Evolutionary conservation across 2,888 invertebrate species (phyloP).

Genomic region (Plebejus melissa): DNA sequence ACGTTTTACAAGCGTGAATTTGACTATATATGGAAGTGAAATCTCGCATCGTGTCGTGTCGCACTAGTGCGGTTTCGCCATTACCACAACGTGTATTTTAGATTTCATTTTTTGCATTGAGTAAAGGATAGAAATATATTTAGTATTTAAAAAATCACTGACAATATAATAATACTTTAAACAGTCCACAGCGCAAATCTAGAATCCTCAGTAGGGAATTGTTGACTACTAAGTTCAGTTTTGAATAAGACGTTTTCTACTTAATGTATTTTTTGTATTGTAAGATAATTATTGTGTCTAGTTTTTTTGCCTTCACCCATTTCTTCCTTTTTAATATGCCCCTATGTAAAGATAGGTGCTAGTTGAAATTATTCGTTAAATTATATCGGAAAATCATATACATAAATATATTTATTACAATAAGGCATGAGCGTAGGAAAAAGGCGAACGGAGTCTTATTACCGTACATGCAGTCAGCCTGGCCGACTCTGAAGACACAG

Average conservation of each 20-base stretch:
- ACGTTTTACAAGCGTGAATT: too few species aligned
- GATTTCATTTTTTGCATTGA: background rate
- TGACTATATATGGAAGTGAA: too few species aligned
- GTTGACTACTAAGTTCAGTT: background rate
- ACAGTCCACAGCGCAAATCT: constrained; percentile 11
- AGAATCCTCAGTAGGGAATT: background rate
- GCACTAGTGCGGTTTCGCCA: too few species aligned
- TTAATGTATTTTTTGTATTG: background rate
- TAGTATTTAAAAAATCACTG: background rate
- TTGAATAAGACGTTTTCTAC: constrained; percentile 22
- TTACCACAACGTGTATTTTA: too few species aligned
- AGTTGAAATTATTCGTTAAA: background rate
- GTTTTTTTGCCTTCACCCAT: background rate
- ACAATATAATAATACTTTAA: background rate
- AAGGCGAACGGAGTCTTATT: too few species aligned
- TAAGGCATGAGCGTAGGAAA: too few species aligned
- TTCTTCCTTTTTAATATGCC: background rate
- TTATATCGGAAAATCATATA: background rate
- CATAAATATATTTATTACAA: too few species aligned
- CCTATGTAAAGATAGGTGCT: constrained; percentile 8
- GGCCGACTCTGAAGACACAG: too few species aligned
- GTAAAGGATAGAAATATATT: background rate
- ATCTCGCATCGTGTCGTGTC: too few species aligned
- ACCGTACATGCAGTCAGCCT: too few species aligned
- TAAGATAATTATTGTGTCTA: background rate